Evolutionary conservation across 2,888 invertebrate genomes (phyloP).

Genomic region (Yponomeuta sedellus): DNA sequence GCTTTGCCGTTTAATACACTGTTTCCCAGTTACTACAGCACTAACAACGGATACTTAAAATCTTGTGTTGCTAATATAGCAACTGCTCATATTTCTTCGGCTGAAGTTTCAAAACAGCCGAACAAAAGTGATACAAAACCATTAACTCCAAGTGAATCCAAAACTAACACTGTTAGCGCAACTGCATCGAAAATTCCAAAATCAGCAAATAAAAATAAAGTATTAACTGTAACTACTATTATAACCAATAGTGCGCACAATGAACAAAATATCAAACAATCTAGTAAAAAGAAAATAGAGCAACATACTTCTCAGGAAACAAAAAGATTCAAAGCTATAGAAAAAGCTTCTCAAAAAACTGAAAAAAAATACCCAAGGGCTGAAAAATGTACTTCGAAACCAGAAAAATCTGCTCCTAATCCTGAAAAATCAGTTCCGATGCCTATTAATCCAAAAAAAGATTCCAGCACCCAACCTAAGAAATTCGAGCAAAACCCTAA

Average conservation of each 20-base stretch:
- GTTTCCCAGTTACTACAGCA: constrained; percentile 1
- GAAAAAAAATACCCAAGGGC: neutral
- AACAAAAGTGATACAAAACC: neutral
- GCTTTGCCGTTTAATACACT: neutral
- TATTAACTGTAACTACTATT: neutral
- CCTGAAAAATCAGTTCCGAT: neutral
- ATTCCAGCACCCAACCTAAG: neutral
- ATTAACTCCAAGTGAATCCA: neutral
- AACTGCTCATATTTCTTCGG: neutral
- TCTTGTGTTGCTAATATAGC: neutral
- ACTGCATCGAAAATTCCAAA: neutral
- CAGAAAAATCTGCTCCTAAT: neutral
- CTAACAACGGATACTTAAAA: neutral
- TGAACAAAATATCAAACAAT: neutral
- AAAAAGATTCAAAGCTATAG: neutral
- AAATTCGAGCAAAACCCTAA: neutral
- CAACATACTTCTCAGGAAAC: neutral
- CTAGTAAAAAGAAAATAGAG: neutral
- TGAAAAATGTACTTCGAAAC: too few relatives aligned
- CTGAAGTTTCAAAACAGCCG: neutral
- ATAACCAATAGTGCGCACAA: neutral
- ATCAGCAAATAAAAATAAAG: neutral
- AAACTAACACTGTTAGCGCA: neutral
- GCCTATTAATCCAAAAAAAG: neutral
- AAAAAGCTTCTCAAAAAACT: neutral